A percentile compares a stretch with the other conserved stretches of the same genome.
Evolutionary conservation across 2,888 invertebrate species (phyloP).

Genomic region (Xiphydria camelus): DNA sequence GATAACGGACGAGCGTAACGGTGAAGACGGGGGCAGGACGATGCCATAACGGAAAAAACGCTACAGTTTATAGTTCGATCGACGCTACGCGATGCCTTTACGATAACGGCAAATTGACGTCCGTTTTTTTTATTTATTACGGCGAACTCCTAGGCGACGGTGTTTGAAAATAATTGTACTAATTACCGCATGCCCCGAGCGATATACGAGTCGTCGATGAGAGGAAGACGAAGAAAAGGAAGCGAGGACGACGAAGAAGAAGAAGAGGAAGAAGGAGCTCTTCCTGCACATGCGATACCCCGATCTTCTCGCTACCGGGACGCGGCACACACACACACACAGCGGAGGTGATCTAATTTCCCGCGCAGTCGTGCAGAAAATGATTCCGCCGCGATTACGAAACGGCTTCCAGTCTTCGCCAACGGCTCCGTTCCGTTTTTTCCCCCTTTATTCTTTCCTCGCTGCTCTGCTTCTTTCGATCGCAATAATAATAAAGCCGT

Average conservation of each 20-base stretch:
- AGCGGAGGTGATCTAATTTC: slow-evolving; percentile 56
- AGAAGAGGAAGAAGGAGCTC: slow-evolving; percentile 23
- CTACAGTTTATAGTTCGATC: too few relatives aligned
- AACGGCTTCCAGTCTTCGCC: slow-evolving; percentile 56
- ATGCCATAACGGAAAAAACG: too few relatives aligned
- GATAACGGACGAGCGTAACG: too few relatives aligned
- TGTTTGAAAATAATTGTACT: slow-evolving; percentile 23
- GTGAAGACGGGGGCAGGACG: too few relatives aligned
- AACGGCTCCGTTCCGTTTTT: slow-evolving; percentile 18
- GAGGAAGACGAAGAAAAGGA: slow-evolving; percentile 11
- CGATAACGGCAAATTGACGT: too few relatives aligned
- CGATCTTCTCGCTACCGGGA: slow-evolving; percentile 18
- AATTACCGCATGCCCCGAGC: slow-evolving; percentile 42
- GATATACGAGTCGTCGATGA: slow-evolving; percentile 27
- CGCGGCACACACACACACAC: slow-evolving; percentile 9
- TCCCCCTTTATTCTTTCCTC: slow-evolving; percentile 6
- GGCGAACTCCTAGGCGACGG: too few relatives aligned
- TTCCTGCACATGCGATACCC: slow-evolving; percentile 43
- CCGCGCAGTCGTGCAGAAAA: slow-evolving; percentile 58
- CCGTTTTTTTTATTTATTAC: too few relatives aligned
- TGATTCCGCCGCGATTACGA: slow-evolving; percentile 55
- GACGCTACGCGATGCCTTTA: too few relatives aligned
- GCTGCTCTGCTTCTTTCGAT: slow-evolving; percentile 7
- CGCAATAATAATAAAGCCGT: slow-evolving; percentile 34
- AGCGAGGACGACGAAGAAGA: slow-evolving; percentile 16